These are phyloP conservation scores for Malurus cyaneus DNA, from an alignment of 2,113 vertebrate species.

Conservation along the genomic window DNA sequence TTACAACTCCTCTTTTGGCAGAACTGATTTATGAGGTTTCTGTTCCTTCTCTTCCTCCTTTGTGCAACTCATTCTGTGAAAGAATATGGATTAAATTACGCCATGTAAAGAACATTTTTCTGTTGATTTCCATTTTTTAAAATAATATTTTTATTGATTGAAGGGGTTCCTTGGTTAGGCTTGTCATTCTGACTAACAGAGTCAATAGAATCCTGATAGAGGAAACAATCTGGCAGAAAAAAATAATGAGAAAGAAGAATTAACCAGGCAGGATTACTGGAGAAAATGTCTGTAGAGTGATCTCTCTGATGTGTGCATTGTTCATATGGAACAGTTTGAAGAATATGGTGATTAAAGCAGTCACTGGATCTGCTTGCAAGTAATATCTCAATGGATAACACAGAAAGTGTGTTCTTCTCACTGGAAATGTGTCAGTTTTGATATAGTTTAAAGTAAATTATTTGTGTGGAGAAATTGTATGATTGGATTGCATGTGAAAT, in stretches of 20 bases:
- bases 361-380: background rate
- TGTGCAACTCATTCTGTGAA: background rate
- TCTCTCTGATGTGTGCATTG: background rate
- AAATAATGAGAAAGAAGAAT: background rate
- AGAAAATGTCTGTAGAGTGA: background rate
- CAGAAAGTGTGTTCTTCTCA: background rate
- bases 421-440: background rate
- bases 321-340: background rate
- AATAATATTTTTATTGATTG: background rate
- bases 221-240: background rate
- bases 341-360: background rate
- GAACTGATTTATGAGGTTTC: background rate
- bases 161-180: background rate
- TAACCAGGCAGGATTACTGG: background rate
- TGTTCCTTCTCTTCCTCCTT: background rate
- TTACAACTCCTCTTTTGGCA: background rate
- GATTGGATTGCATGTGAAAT: background rate
- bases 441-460: background rate
- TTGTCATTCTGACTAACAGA: background rate
- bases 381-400: background rate
- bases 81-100: background rate
- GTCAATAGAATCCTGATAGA: background rate
- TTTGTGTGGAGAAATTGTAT: background rate
- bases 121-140: background rate
- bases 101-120: background rate